Conservation (phyloP, 2,888 invertebrate genomes). For the Apeira syringaria region DNA sequence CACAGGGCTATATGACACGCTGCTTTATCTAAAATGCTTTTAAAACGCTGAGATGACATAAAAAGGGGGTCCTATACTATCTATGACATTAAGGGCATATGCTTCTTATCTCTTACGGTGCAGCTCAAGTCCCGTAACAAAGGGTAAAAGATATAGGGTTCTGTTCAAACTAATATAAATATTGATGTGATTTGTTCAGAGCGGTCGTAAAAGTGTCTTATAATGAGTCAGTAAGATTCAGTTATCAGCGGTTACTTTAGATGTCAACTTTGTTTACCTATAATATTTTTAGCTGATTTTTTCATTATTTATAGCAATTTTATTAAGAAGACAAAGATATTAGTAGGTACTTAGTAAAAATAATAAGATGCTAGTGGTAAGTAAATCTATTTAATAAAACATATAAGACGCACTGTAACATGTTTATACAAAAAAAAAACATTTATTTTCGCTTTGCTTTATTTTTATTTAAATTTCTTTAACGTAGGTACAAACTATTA, state of each 20-base stretch:
- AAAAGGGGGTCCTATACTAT: conserved; percentile 21
- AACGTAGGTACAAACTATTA: too few relatives aligned
- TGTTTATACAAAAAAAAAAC: too few relatives aligned
- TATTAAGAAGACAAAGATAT: too few relatives aligned
- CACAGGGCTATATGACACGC: conserved; percentile 58
- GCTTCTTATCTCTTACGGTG: conserved; percentile 48
- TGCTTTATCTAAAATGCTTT: conserved; percentile 73
- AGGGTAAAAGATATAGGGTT: conserved; percentile 42
- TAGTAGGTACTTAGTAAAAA: too few relatives aligned
- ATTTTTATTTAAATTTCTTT: too few relatives aligned
- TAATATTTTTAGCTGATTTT: too few relatives aligned
- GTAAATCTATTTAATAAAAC: too few relatives aligned
- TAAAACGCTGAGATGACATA: conserved; percentile 64
- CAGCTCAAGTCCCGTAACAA: conserved; percentile 16
- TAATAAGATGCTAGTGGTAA: too few relatives aligned
- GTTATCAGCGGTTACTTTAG: conserved; percentile 19
- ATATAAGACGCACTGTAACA: too few relatives aligned
- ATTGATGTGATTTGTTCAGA: conserved; percentile 67
- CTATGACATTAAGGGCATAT: conserved; percentile 19
- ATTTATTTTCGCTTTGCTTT: too few relatives aligned
- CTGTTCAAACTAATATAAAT: conserved; percentile 55
- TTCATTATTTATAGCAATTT: too few relatives aligned
- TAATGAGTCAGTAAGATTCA: conserved; percentile 60
- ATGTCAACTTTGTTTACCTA: neutral
- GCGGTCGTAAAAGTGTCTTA: conserved; percentile 68